These are phyloP conservation scores for Colossoma macropomum DNA, from an alignment of 2,113 vertebrate species.

Conservation along the genomic window DNA sequence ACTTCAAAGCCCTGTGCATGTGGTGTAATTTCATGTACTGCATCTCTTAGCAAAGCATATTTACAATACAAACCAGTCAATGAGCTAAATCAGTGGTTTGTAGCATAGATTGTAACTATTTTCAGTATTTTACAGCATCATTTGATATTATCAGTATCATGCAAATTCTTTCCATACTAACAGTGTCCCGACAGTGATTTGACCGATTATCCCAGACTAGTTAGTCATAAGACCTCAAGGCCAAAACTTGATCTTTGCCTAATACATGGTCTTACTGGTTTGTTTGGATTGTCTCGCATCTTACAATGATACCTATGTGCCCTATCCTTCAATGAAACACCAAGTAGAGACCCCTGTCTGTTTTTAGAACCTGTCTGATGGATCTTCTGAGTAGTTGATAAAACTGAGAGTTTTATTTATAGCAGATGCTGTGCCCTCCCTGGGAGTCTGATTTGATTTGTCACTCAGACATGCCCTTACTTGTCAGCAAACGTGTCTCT, in stretches of 20 bases:
- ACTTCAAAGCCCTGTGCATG: neutral
- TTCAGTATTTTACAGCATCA: neutral
- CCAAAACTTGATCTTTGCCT: neutral
- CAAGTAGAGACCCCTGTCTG: constrained; percentile 21
- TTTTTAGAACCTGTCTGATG: constrained; percentile 16
- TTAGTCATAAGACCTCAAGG: neutral
- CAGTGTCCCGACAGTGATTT: neutral
- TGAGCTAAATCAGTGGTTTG: neutral
- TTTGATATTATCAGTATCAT: neutral
- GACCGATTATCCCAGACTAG: neutral
- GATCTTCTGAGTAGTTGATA: constrained; percentile 2
- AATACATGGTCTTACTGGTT: neutral
- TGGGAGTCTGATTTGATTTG: constrained; percentile 25
- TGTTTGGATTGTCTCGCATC: neutral
- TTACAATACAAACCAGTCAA: neutral
- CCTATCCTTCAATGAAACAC: neutral
- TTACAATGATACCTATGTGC: neutral
- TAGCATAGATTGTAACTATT: too few species aligned
- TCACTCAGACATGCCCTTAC: constrained; percentile 37
- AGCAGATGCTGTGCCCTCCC: neutral
- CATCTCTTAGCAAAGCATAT: neutral
- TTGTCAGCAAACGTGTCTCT: constrained; percentile 28
- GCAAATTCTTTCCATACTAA: too few species aligned
- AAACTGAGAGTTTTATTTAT: constrained; percentile 29
- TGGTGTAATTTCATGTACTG: too few species aligned